Base-by-base conservation (phyloP, 2,888 invertebrate species). In the Pseudococcus jackbeardsleyi region DNA sequence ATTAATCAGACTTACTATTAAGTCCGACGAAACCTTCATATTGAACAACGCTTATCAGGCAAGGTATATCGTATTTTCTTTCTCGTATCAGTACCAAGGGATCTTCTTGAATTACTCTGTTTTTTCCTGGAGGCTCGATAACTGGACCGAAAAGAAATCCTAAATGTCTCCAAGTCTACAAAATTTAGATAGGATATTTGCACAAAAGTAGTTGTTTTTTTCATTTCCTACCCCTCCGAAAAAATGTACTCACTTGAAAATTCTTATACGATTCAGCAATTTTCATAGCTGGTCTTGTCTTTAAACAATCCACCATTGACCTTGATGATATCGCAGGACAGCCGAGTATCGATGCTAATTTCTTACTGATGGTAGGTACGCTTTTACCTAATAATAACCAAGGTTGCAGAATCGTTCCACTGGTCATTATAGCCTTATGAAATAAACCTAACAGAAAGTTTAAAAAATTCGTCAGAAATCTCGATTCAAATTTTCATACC, bases 331-430 rank as follows among this genome's bases (percentile, higher is more conserved):
- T 89, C 0, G 92, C 92, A 3, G 94, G 93, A 90, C 96, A 96
- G 26, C 95, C 94, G n/a, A 95, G 92, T 9, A 93, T 91, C n/a
- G 92, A 91, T 0, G 94, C 94, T 72, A 96, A 91, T 88, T 93
- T 92, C 89, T 92, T 92, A 0, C 95, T 93, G 90, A 95, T 95
- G 90, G 94, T 93, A 0, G 92, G 92, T 0, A 94, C 93, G 48
- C 93, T 93, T 90, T 93, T 92, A 0, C 93, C 92, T 84, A 94
- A 91, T n/a, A 85, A 17, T 0, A 94, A 91, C 94, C 94, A 94
- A 0, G 94, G 93, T 88, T 94, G 92, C 19, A 96, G 92, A 0
- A 94, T 93, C 0, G 94, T 93, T 0, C 96, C 96, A 90, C 96
- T 96, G 91, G 94, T 93, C 0, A 95, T 95, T 86, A 95, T 93